Evolutionary conservation across 1,140 invertebrate species (phyloP), one percentile per base, ranked within the genome.

Genomic region (Apis laboriosa): DNA sequence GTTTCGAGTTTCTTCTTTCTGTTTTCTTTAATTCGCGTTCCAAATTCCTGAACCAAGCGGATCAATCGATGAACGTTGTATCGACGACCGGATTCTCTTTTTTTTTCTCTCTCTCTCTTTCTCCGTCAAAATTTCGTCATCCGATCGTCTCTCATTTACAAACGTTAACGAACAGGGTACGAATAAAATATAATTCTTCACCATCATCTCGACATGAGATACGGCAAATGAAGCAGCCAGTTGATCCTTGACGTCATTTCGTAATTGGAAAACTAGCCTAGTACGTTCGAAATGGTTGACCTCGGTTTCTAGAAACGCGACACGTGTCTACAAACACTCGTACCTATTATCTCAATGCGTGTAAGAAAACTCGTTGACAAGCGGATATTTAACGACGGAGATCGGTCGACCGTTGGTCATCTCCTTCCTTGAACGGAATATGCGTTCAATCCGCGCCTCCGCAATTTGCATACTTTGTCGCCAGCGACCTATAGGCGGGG

Each of bases 381-480:
- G 17, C 21, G 21, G 34, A 49, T 75, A 75, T 75, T 75, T 49
- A 68, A 68, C 64, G 34, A n/a, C 34, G 49, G 53, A 64, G 63
- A 73, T 63, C 19, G 19, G 7, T 58, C 19, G 56, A 9, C 49
- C 34, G 24, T 9, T 34, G 13, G 71, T 9, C 58, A 53, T 49
- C 61, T 21, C 12, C 43, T 17, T n/a, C 1, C 56, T 24, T 1
- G 7, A 21, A 43, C 5, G n/a, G 28, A 43, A 43, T 7, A 43
- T 1, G n/a, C 64, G 0, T 24, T 24, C 24, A 24, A 24, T 1
- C 9, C 43, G 34, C 13, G 28, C 19, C 63, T 43, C 34, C 5
- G 5, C 34, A 43, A 86, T 86, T 86, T 86, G 85, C 85, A 86
- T 85, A 86, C 61, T 72, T 82, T 19, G 34, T 61, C 66, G 5